Evolutionary conservation across 2,888 invertebrate species (phyloP), one percentile per base, ranked within the genome.

Genomic region (Agonopterix subpropinquella): DNA sequence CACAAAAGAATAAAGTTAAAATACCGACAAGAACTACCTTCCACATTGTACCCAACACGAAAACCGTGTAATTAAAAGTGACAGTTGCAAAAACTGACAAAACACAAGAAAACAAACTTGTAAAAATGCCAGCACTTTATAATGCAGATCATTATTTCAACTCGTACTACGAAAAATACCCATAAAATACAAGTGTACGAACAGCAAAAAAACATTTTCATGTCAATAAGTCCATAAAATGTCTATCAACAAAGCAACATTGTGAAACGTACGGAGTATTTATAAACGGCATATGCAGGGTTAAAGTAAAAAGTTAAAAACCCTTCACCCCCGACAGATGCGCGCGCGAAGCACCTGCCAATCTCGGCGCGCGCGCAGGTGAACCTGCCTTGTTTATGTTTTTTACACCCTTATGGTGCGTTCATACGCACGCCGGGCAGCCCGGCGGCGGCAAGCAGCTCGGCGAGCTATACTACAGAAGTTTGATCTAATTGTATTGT

Each of bases 301-400:
- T 43, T 50, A 36, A 48, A 44, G 47, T 43, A 52, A 44, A 44
- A 41, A 47, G 47, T 42, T 36, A 45, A 41, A n/a, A 46, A 39
- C 39, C 45, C 45, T 45, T 36, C 45, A n/a, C 45, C 45, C 28
- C 18, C 54, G 70, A 80, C 84, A 85, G 81, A 80, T 83, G 82
- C 69, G 61, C 60, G 53, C 57, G 58, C 63, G 62, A 59, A 55
- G 64, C 86, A 86, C 87, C 87, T 86, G 86, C 86, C 83, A 86
- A 87, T 87, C 87, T 77, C 42, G 69, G 81, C 78, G 70, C 64
- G 58, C 63, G 62, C 65, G 80, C 80, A 85, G 85, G 84, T 87
- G 86, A 71, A 57, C 59, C 59, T 61, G 43, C 58, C 57, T 56
- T 83, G 82, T 84, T 83, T 82, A 84, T 69, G 69, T 82, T 84